Conservation (phyloP, 1,140 invertebrate genomes). For the Tetramorium simillimum region DNA sequence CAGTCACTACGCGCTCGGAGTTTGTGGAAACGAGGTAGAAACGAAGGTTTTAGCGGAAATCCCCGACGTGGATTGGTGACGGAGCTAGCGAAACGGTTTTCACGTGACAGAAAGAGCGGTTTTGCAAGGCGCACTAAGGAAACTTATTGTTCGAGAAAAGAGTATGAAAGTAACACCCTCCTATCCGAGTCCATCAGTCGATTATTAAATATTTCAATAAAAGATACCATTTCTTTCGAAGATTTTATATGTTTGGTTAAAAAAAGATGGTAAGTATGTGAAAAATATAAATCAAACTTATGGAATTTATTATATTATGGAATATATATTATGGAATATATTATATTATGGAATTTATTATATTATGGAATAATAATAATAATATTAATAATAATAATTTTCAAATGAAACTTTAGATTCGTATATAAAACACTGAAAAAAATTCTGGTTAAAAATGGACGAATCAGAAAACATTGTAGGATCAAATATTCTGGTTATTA, state of each 20-base stretch:
- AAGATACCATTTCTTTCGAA: not conserved
- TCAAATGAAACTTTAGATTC: not conserved
- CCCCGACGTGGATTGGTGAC: slow-evolving; percentile 53
- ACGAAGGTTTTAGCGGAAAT: slow-evolving; percentile 58
- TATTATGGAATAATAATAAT: no score
- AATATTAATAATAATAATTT: not conserved
- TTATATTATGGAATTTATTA: no score
- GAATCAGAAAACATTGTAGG: no score
- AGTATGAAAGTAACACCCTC: not conserved
- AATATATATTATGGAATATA: no score
- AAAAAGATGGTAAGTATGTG: not conserved
- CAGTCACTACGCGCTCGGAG: slow-evolving; percentile 58
- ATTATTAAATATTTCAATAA: slow-evolving; percentile 19
- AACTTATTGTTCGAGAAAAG: not conserved
- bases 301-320: no score
- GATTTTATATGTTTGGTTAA: not conserved
- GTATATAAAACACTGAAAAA: not conserved
- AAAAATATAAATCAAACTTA: no score
- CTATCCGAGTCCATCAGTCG: not conserved
- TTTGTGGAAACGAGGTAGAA: slow-evolving; percentile 66
- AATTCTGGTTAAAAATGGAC: no score
- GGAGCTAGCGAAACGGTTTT: slow-evolving; percentile 47
- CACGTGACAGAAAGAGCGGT: slow-evolving; percentile 1
- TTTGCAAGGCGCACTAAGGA: slow-evolving; percentile 14
- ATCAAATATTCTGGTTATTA: no score